phyloP scores from a whole-genome alignment of 2,797 vertebrate genomes.

The Sitta carolinensis region DNA sequence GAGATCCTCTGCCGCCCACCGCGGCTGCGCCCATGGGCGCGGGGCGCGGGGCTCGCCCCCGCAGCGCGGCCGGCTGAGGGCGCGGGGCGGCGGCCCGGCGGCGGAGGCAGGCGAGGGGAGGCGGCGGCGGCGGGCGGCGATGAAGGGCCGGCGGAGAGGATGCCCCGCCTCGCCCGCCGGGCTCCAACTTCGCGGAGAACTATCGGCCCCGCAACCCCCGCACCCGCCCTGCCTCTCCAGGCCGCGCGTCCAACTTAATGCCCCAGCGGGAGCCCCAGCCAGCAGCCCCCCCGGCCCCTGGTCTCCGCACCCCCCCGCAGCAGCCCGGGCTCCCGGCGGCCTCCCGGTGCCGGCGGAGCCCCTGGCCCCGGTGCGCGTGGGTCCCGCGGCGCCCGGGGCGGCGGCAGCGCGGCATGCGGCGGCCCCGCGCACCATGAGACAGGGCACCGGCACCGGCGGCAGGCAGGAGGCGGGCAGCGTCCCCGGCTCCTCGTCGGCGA shows the following conservation, averaged over 20 bases:
- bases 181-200: conserved; percentile 52
- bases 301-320: background rate
- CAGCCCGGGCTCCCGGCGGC: background rate
- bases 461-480: background rate
- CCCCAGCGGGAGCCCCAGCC: background rate
- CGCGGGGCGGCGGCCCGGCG: background rate
- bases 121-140: background rate
- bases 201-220: background rate
- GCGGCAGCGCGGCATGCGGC: conserved; percentile 51
- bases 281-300: background rate
- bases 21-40: conserved; percentile 2
- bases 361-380: background rate
- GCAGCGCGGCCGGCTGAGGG: background rate
- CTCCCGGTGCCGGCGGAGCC: background rate
- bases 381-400: conserved; percentile 5
- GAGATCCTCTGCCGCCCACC: background rate
- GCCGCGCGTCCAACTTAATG: conserved; percentile 25
- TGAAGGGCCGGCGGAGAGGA: background rate
- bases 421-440: conserved; percentile 64
- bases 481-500: conserved; percentile 32
- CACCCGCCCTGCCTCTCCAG: background rate
- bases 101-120: background rate
- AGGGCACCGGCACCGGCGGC: background rate
- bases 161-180: conserved; percentile 2
- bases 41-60: background rate